Evolutionary conservation across 2,888 invertebrate species (phyloP).

Genomic region (Podotricha telesiphe): DNA sequence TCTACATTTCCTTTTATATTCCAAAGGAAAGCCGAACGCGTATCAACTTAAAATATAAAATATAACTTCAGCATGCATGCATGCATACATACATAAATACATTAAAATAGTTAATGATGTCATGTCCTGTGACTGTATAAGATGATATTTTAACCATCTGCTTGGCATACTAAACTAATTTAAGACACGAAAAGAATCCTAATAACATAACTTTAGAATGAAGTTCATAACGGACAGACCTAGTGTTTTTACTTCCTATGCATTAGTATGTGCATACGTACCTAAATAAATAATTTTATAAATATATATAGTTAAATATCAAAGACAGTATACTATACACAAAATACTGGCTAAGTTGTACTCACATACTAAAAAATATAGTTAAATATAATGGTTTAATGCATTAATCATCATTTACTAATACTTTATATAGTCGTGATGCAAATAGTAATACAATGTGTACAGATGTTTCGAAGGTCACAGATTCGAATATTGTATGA

Average conservation of each 20-base stretch:
- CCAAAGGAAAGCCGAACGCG: background rate
- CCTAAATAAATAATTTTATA: too few relatives aligned
- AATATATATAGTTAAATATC: too few relatives aligned
- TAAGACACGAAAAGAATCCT: constrained; percentile 7
- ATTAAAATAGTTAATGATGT: constrained; percentile 12
- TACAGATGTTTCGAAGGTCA: background rate
- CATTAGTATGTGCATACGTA: too few relatives aligned
- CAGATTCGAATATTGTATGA: background rate
- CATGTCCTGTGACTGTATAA: constrained; percentile 17
- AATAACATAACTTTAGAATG: background rate
- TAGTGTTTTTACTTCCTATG: background rate
- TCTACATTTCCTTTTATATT: constrained; percentile 1
- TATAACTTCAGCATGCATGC: background rate
- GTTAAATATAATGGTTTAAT: background rate
- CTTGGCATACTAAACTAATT: constrained; percentile 13
- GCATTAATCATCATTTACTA: background rate
- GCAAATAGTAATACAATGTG: background rate
- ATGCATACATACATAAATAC: constrained; percentile 1
- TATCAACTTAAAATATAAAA: background rate
- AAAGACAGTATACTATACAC: background rate
- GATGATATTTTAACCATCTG: constrained; percentile 12
- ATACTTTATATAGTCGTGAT: background rate
- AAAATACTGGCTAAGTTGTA: background rate
- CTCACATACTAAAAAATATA: background rate
- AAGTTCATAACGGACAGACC: background rate